phyloP scores from a whole-genome alignment of 2,113 vertebrate species.

The Semicossyphus pulcher region DNA sequence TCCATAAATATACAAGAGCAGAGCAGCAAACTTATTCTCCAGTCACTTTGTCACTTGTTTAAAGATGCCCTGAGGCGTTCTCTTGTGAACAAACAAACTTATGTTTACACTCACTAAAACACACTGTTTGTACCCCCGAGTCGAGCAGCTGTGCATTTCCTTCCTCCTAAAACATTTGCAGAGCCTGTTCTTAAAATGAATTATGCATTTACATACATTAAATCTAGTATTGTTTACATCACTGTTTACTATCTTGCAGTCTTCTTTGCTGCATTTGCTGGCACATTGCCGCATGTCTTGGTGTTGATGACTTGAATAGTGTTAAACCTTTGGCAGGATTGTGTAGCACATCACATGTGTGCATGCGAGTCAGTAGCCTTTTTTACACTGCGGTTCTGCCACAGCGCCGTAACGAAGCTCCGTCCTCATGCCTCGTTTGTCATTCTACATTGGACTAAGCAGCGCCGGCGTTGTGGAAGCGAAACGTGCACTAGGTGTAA shows the following conservation, averaged over 20 bases:
- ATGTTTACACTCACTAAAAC: not conserved
- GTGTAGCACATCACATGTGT: not conserved
- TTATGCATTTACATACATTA: not conserved
- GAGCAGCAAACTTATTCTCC: constrained; percentile 6
- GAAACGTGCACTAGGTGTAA: too few relatives aligned
- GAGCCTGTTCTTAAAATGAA: not conserved
- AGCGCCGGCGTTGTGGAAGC: too few relatives aligned
- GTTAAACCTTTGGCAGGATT: not conserved
- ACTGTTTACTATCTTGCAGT: not conserved
- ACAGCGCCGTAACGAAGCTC: too few relatives aligned
- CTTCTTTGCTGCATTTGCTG: not conserved
- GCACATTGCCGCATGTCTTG: not conserved
- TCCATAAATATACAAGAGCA: not conserved
- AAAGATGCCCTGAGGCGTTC: not conserved
- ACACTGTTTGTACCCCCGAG: not conserved
- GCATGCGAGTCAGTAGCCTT: too few relatives aligned
- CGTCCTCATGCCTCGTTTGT: too few relatives aligned
- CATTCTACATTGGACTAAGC: too few relatives aligned
- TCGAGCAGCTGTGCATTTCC: not conserved
- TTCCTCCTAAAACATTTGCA: not conserved
- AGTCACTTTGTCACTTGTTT: not conserved
- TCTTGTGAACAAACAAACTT: not conserved
- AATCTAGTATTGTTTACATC: not conserved
- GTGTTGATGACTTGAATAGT: not conserved
- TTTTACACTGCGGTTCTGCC: too few relatives aligned